Evolutionary conservation across 2,113 vertebrate species (phyloP).

Genomic region (Limanda limanda): DNA sequence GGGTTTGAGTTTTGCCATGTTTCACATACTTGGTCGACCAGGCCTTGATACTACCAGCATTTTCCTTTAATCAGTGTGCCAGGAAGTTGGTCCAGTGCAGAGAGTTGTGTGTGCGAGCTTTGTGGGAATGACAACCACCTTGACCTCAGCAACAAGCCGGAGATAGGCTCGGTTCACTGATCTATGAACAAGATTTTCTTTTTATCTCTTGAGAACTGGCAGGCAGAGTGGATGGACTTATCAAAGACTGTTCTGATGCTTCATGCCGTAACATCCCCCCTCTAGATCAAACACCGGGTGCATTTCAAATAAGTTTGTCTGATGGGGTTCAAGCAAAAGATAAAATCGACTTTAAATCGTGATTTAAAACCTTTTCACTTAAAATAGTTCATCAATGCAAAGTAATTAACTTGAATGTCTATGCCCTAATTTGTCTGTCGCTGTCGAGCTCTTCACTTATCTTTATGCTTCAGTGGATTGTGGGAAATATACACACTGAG

Average conservation of each 20-base stretch:
- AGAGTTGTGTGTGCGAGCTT: slow-evolving; percentile 22
- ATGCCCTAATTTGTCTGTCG: slow-evolving; percentile 1
- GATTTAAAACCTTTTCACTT: slow-evolving; percentile 2
- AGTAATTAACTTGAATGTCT: neutral
- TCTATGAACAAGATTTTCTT: slow-evolving; percentile 42
- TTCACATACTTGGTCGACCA: neutral
- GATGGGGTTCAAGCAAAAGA: slow-evolving; percentile 12
- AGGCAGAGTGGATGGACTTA: neutral
- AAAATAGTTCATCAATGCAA: neutral
- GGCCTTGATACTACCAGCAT: neutral
- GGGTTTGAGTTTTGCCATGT: too few species aligned
- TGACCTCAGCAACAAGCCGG: slow-evolving; percentile 43
- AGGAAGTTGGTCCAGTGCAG: slow-evolving; percentile 1
- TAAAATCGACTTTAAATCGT: neutral
- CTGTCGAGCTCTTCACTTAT: slow-evolving; percentile 6
- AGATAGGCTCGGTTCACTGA: slow-evolving; percentile 43
- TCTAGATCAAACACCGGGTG: slow-evolving; percentile 1
- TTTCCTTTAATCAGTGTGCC: slow-evolving; percentile 16
- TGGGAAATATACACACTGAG: slow-evolving; percentile 42
- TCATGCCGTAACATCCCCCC: slow-evolving; percentile 40
- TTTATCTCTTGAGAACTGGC: slow-evolving; percentile 59
- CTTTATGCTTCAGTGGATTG: slow-evolving; percentile 33
- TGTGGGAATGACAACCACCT: slow-evolving; percentile 52
- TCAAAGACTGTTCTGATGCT: slow-evolving; percentile 39
- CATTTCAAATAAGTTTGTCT: slow-evolving; percentile 21